Evolutionary conservation across 2,888 invertebrate genomes (phyloP), one percentile per base, ranked within the genome.

Genomic region (Branchinecta sandiegonensis): DNA sequence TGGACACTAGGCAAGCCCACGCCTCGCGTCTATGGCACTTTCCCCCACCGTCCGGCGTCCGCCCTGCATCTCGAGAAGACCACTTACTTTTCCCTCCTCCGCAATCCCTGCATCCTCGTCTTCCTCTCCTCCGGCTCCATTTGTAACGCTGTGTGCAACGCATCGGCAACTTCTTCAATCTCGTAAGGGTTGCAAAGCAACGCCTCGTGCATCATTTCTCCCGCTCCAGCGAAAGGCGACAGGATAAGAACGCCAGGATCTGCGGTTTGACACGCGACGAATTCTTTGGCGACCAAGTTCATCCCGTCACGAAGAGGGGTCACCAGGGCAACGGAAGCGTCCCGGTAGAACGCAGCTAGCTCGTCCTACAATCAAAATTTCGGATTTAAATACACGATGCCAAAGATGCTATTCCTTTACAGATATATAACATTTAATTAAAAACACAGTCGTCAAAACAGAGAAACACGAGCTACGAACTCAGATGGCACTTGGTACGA

Each of bases 141-240:
- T 67, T 89, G 89, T 0, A 92, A 79, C 0, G 92, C 92, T 75
- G 88, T 85, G 77, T 92, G 89, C 73, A 90, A 86, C 37, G 89
- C 87, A 77, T 91, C 90, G 14, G 92, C 90, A 5, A 90, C 90
- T 72, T 88, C 88, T 74, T 90, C 87, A 67, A 91, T 82, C 77
- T 93, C 92, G 74, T 92, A 91, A 0, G 92, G 92, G 77, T 93
- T 93, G 76, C 90, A 90, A 67, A 90, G 85, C 11, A 93, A 81
- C 3, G 92, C 92, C 77, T 93, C 92, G 78, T 91, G 91, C 92
- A 93, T 92, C 83, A 89, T 91, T 78, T 92, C 91, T 0, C 91
- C 91, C 8, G 93, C 92, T 1, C 93, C 93, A 69, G 93, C 92
- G 76, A 93, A 93, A 0, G 92, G 92, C 0, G 92, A 92, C 10